A percentile compares a stretch with the other conserved stretches of the same genome.
Conservation (phyloP, 1,140 invertebrate species). For the Neuroterus valhalla region DNA sequence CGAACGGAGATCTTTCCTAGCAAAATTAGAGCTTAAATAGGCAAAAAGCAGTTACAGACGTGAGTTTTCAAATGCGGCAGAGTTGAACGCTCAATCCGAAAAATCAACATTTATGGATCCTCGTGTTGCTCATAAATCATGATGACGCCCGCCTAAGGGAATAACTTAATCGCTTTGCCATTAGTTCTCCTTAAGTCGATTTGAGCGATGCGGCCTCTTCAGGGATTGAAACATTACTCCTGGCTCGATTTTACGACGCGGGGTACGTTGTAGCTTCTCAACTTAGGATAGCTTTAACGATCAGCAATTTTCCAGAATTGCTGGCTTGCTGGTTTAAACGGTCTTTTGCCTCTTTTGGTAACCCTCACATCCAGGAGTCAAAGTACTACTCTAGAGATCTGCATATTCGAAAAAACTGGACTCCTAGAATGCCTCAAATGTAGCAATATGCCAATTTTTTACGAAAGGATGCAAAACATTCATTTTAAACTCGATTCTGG, state of each 20-base stretch:
- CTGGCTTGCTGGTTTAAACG: slow-evolving; percentile 3
- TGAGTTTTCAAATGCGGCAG: background rate
- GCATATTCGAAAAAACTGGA: too few relatives aligned
- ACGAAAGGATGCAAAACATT: too few relatives aligned
- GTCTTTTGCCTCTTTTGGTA: slow-evolving; percentile 25
- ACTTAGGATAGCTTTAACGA: slow-evolving; percentile 22
- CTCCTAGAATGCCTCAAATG: too few relatives aligned
- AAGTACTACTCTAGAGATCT: too few relatives aligned
- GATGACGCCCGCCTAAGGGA: slow-evolving; percentile 5
- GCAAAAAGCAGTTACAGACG: background rate
- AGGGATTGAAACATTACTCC: slow-evolving; percentile 25
- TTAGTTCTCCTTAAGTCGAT: slow-evolving; percentile 21
- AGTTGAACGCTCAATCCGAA: background rate
- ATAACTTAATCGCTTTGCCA: slow-evolving; percentile 12
- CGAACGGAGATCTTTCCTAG: too few relatives aligned
- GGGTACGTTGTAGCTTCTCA: slow-evolving; percentile 8
- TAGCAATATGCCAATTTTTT: too few relatives aligned
- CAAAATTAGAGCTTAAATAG: too few relatives aligned
- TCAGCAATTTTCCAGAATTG: slow-evolving; percentile 24
- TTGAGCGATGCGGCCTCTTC: slow-evolving; percentile 18
- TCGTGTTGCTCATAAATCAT: slow-evolving; percentile 24
- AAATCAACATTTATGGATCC: slow-evolving; percentile 15
- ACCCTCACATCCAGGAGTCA: background rate
- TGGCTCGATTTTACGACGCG: slow-evolving; percentile 13
- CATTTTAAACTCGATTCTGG: too few relatives aligned